Evolutionary conservation across 2,797 vertebrate genomes (phyloP).

Genomic region (Alosa sapidissima): DNA sequence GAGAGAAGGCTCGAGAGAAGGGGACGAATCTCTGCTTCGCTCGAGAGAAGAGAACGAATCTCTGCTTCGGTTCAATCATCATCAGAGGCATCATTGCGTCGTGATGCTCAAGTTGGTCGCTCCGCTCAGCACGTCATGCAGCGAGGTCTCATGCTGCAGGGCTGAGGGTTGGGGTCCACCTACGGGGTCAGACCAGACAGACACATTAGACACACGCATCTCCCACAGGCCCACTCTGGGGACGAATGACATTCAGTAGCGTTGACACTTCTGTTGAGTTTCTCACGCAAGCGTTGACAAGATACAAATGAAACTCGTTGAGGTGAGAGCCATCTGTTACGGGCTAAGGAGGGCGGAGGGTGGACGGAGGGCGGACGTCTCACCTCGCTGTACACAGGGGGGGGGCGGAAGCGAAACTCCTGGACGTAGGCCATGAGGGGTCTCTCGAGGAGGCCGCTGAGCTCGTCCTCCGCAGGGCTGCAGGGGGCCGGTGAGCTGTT

Average conservation of each 20-base stretch:
- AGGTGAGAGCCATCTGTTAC: neutral
- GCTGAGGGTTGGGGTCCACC: slow-evolving; percentile 89
- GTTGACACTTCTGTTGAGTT: too few relatives aligned
- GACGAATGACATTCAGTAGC: too few relatives aligned
- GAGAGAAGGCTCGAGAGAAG: slow-evolving; percentile 65
- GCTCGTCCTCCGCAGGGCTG: slow-evolving; percentile 64
- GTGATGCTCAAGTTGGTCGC: slow-evolving; percentile 58
- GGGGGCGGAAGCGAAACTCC: slow-evolving; percentile 90
- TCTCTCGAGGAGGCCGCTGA: slow-evolving; percentile 74
- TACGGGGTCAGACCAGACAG: slow-evolving; percentile 51
- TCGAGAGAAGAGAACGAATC: slow-evolving; percentile 70
- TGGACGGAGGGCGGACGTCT: slow-evolving; percentile 26
- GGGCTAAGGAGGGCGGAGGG: too few relatives aligned
- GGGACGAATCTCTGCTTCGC: slow-evolving; percentile 69
- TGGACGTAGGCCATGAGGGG: slow-evolving; percentile 89
- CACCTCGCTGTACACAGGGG: slow-evolving; percentile 94
- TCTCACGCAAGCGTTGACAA: too few relatives aligned
- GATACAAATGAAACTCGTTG: neutral
- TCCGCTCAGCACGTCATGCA: slow-evolving; percentile 94
- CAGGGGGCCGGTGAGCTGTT: slow-evolving; percentile 48
- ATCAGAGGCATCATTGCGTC: slow-evolving; percentile 27
- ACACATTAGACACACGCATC: neutral
- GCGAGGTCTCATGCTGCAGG: slow-evolving; percentile 77
- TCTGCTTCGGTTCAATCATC: slow-evolving; percentile 57
- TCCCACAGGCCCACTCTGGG: too few relatives aligned